Evolutionary conservation across 2,797 vertebrate genomes (phyloP).

Genomic region (Eurystomus glaucurus): DNA sequence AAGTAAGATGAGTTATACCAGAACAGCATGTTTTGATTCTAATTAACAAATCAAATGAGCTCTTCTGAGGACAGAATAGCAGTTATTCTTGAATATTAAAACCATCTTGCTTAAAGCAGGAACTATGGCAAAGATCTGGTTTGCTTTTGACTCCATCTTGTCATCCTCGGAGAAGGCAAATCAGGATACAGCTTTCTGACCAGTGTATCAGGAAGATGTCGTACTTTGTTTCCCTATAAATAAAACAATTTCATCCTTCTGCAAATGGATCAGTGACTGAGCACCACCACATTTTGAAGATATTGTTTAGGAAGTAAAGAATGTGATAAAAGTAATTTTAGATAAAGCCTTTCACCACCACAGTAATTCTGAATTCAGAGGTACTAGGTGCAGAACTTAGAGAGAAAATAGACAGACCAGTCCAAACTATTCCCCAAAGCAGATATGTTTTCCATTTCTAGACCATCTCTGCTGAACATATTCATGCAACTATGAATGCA

Average conservation of each 20-base stretch:
- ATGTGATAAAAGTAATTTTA: background rate
- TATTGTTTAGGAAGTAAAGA: background rate
- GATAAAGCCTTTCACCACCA: background rate
- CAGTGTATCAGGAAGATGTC: rapidly evolving
- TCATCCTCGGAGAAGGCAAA: background rate
- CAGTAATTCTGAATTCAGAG: background rate
- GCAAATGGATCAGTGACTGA: background rate
- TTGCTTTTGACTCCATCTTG: background rate
- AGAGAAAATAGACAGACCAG: background rate
- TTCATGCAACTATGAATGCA: background rate
- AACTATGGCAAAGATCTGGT: background rate
- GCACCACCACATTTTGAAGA: background rate
- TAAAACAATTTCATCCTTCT: background rate
- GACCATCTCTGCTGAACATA: background rate
- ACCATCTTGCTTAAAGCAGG: background rate
- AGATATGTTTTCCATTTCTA: background rate
- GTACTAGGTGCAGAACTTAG: background rate
- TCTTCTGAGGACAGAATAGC: background rate
- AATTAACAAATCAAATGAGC: background rate
- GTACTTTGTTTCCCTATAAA: background rate
- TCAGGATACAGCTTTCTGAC: background rate
- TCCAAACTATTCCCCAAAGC: background rate
- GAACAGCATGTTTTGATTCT: background rate
- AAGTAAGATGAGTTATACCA: background rate
- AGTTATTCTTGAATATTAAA: background rate